These are phyloP conservation scores for Iselma pallidipennis DNA, from an alignment of 2,888 invertebrate species.

Conservation along the genomic window DNA sequence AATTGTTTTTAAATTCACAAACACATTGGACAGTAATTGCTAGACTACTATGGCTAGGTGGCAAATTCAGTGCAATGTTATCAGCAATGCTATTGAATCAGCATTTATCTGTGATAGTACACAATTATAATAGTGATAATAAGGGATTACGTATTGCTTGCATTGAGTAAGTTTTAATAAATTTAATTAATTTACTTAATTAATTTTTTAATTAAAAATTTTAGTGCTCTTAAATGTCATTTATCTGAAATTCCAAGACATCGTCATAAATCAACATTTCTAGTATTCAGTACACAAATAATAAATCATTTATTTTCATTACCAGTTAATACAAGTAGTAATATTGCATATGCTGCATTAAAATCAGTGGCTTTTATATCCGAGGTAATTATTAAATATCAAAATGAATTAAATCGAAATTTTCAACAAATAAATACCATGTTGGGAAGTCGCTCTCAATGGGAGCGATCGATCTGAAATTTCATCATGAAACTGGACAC, in stretches of 20 bases:
- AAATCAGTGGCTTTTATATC: conserved; percentile 32
- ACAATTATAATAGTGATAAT: conserved; percentile 19
- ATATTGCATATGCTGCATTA: conserved; percentile 17
- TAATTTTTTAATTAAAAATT: neutral
- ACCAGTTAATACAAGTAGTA: conserved; percentile 12
- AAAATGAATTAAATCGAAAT: no score
- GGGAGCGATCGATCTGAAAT: no score
- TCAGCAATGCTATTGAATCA: conserved; percentile 28
- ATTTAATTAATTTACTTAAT: neutral
- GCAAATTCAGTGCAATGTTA: conserved; percentile 29
- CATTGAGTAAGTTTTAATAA: conserved; percentile 29
- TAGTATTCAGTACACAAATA: conserved; percentile 20
- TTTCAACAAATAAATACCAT: no score
- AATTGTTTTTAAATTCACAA: conserved; percentile 15
- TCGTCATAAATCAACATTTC: conserved; percentile 25
- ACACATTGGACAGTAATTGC: conserved; percentile 25
- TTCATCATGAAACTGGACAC: no score
- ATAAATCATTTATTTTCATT: conserved; percentile 26
- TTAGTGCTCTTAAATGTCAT: conserved; percentile 30
- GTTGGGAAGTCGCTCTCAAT: no score
- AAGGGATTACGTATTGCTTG: conserved; percentile 26
- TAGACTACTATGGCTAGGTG: conserved; percentile 31
- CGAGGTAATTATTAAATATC: conserved; percentile 26
- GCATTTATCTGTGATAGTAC: conserved; percentile 22
- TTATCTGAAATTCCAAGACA: conserved; percentile 24